Evolutionary conservation across 2,797 vertebrate species (phyloP).

Genomic region (Ctenosaura bakeri): DNA sequence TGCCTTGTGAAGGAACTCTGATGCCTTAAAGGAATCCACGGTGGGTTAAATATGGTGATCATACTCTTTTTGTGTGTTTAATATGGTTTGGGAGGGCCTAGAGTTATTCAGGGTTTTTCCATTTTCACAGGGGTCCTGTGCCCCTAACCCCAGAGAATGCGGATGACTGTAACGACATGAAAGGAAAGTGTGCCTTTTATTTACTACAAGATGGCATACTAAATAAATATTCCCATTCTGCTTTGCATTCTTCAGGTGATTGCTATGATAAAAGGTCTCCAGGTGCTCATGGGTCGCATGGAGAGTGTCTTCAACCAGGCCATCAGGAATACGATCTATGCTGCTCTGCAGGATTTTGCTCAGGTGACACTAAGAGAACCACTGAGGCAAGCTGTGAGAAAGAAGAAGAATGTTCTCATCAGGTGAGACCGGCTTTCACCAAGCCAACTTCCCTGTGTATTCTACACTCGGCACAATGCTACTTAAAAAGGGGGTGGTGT

Average conservation of each 20-base stretch:
- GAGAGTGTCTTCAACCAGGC: conserved; percentile 99
- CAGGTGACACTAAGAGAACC: conserved; percentile 96
- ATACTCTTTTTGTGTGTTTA: too few relatives aligned
- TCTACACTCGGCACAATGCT: neutral
- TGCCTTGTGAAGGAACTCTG: too few relatives aligned
- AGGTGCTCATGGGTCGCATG: conserved; percentile 99
- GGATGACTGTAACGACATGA: neutral
- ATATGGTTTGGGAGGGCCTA: too few relatives aligned
- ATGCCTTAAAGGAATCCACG: too few relatives aligned
- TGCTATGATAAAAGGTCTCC: conserved; percentile 99
- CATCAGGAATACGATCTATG: conserved; percentile 98
- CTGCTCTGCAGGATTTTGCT: conserved; percentile 97
- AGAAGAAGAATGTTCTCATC: conserved; percentile 99
- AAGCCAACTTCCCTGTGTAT: neutral
- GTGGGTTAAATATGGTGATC: too few relatives aligned
- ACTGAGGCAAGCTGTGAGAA: conserved; percentile 95
- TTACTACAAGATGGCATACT: neutral
- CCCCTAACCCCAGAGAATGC: too few relatives aligned
- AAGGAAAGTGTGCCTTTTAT: neutral
- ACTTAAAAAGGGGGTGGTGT: neutral
- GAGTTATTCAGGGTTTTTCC: too few relatives aligned
- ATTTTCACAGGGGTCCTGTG: too few relatives aligned
- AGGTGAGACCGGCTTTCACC: conserved; percentile 78
- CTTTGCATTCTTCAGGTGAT: conserved; percentile 82
- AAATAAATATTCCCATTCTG: neutral